phyloP scores from a whole-genome alignment of 2,888 invertebrate species.

The Autographa gamma region DNA sequence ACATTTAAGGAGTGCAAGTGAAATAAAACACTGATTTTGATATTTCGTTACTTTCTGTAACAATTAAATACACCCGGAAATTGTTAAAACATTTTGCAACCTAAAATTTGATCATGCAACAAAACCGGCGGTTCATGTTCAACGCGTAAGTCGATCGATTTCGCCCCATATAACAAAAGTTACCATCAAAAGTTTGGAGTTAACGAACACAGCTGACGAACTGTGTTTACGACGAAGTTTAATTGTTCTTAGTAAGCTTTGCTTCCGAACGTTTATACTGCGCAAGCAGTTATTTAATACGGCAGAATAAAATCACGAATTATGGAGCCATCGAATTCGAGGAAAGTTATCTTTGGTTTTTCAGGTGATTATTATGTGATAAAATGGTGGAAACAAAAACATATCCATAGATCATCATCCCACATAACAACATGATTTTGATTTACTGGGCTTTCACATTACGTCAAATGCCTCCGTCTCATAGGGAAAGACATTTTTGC shows the following conservation, averaged over 20 bases:
- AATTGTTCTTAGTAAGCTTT: slow-evolving; percentile 9
- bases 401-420: too few relatives aligned
- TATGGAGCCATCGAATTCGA: not conserved
- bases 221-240: slow-evolving; percentile 8
- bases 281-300: slow-evolving; percentile 5
- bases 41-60: too few relatives aligned
- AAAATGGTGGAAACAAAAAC: too few relatives aligned
- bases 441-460: too few relatives aligned
- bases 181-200: slow-evolving; percentile 9
- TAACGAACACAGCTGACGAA: slow-evolving; percentile 9
- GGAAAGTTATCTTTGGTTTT: not conserved
- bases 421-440: too few relatives aligned
- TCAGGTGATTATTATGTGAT: too few relatives aligned
- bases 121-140: not conserved
- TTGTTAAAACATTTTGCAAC: not conserved
- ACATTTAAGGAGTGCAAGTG: not conserved
- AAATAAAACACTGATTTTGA: not conserved
- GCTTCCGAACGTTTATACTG: not conserved
- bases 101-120: not conserved
- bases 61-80: not conserved
- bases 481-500: too few relatives aligned
- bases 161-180: not conserved
- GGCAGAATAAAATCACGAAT: not conserved
- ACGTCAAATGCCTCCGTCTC: too few relatives aligned
- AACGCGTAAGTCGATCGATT: slow-evolving; percentile 6